phyloP scores from a whole-genome alignment of 2,797 vertebrate species.

The Perodicticus potto region DNA sequence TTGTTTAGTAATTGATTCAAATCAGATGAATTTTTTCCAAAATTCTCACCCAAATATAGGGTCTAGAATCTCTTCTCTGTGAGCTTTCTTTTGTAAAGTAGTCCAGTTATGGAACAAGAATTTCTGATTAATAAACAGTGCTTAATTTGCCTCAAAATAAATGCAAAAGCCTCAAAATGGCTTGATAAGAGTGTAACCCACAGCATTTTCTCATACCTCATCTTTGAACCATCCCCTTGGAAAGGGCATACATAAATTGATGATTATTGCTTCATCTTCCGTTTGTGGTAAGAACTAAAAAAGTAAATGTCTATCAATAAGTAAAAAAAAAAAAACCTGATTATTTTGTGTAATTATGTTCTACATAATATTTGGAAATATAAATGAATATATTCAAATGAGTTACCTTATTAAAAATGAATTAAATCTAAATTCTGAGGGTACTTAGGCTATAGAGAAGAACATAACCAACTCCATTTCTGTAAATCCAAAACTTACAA shows the following conservation, averaged over 20 bases:
- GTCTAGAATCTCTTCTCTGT: background rate
- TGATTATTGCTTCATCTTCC: background rate
- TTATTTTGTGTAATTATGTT: background rate
- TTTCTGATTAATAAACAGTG: accelerated
- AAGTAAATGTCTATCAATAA: background rate
- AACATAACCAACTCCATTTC: background rate
- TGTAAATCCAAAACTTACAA: background rate
- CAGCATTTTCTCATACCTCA: background rate
- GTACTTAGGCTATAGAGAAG: background rate
- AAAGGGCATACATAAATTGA: background rate
- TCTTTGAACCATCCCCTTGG: background rate
- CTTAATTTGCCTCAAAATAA: background rate
- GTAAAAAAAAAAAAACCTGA: background rate
- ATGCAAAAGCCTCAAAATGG: background rate
- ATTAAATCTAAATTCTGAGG: background rate
- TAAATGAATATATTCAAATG: background rate
- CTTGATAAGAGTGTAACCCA: background rate
- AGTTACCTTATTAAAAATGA: background rate
- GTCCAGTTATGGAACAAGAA: background rate
- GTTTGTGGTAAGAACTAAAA: background rate
- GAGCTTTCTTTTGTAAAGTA: background rate
- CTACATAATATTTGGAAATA: background rate
- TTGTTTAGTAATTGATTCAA: background rate
- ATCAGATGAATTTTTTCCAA: background rate
- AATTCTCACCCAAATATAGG: background rate